Percentiles rank a stretch among this genome's conserved stretches.
Evolutionary conservation across 1,140 invertebrate genomes (phyloP).

Genomic region (Lerema accius): DNA sequence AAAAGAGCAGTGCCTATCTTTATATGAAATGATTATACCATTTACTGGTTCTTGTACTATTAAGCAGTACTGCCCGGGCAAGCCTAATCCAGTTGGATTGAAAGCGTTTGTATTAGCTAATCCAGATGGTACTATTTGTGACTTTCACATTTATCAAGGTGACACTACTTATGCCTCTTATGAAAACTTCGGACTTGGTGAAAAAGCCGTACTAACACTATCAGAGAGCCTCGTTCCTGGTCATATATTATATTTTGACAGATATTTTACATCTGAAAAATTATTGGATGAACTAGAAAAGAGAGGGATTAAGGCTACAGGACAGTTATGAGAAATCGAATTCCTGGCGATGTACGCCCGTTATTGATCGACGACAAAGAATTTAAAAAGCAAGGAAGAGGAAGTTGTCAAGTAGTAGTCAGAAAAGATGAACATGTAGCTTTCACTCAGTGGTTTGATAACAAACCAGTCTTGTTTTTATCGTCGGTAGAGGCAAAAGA

Average conservation of each 20-base stretch:
- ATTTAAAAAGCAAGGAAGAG: slow-evolving; percentile 25
- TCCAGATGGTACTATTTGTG: slow-evolving; percentile 23
- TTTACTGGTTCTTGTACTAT: slow-evolving; percentile 32
- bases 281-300: slow-evolving; percentile 26
- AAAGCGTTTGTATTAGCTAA: slow-evolving; percentile 33
- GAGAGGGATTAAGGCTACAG: too few relatives aligned
- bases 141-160: slow-evolving; percentile 33
- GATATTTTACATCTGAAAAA: slow-evolving; percentile 36
- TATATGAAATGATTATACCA: slow-evolving; percentile 39
- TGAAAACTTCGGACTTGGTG: slow-evolving; percentile 33
- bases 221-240: slow-evolving; percentile 32
- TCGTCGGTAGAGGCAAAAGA: background rate
- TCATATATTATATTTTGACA: slow-evolving; percentile 37
- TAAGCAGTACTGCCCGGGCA: slow-evolving; percentile 28
- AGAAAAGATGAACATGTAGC: slow-evolving; percentile 25
- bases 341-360: slow-evolving; percentile 10
- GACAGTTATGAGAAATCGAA: slow-evolving; percentile 36
- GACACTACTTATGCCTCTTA: slow-evolving; percentile 34
- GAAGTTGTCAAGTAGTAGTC: slow-evolving; percentile 11
- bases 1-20: background rate
- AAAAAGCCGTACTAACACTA: slow-evolving; percentile 32
- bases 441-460: slow-evolving; percentile 17
- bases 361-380: slow-evolving; percentile 15
- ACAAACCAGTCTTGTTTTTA: background rate
- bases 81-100: slow-evolving; percentile 31